These are phyloP conservation scores for Drosophila melanocephala DNA, from an alignment of 2,888 invertebrate genomes.

Conservation along the genomic window DNA sequence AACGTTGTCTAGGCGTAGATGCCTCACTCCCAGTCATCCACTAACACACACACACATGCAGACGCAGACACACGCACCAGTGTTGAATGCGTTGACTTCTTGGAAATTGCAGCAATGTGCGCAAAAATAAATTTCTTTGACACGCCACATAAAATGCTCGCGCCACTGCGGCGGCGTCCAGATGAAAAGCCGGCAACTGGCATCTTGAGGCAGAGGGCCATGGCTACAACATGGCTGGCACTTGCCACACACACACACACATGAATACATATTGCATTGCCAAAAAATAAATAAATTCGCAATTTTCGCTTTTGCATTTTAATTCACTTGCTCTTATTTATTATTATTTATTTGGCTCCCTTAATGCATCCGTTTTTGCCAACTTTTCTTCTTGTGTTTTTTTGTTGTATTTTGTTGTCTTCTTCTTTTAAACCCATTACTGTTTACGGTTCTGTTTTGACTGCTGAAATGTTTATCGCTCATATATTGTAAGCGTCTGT, in stretches of 20 bases:
- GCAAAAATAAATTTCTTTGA: slow-evolving; percentile 68
- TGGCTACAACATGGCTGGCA: slow-evolving; percentile 33
- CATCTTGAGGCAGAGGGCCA: slow-evolving; percentile 25
- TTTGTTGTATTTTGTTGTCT: neutral
- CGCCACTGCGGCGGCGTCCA: slow-evolving; percentile 25
- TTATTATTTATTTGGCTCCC: slow-evolving; percentile 58
- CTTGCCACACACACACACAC: slow-evolving; percentile 14
- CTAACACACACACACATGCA: slow-evolving; percentile 4
- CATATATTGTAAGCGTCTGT: slow-evolving; percentile 43
- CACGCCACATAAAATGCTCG: slow-evolving; percentile 64
- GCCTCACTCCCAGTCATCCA: slow-evolving; percentile 1
- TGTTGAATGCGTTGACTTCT: slow-evolving; percentile 53
- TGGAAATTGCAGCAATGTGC: slow-evolving; percentile 61
- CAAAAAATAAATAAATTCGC: slow-evolving; percentile 23
- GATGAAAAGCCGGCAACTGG: slow-evolving; percentile 39
- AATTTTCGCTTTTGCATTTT: slow-evolving; percentile 42
- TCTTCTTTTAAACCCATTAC: slow-evolving; percentile 33
- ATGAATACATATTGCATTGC: slow-evolving; percentile 32
- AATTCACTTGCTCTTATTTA: slow-evolving; percentile 50
- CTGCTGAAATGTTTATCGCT: slow-evolving; percentile 55
- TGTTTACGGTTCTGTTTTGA: slow-evolving; percentile 36
- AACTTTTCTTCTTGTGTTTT: neutral
- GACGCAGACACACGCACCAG: neutral
- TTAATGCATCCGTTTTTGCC: slow-evolving; percentile 52
- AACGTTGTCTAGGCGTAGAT: slow-evolving; percentile 37